Evolutionary conservation across 2,888 invertebrate genomes (phyloP).

Genomic region (Drosophila austrosaltans): DNA sequence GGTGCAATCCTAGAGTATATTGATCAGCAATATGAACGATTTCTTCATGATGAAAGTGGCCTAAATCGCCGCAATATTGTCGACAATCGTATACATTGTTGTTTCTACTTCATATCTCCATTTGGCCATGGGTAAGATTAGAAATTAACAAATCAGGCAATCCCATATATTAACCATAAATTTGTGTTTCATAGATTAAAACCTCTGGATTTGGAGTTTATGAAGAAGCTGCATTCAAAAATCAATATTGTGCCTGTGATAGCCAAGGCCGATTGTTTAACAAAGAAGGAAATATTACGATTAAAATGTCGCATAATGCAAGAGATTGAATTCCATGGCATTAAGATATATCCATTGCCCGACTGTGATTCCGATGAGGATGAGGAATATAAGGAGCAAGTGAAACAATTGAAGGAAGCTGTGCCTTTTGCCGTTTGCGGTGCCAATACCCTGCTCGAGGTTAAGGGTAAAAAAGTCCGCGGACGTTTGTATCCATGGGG

Average conservation of each 20-base stretch:
- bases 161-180: neutral
- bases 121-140: slow-evolving; percentile 94
- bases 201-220: slow-evolving; percentile 96
- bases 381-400: slow-evolving; percentile 97
- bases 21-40: slow-evolving; percentile 97
- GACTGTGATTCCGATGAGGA: slow-evolving; percentile 98
- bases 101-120: slow-evolving; percentile 98
- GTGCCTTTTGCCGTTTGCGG: slow-evolving; percentile 99
- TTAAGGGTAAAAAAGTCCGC: slow-evolving; percentile 95
- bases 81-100: slow-evolving; percentile 98
- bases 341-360: slow-evolving; percentile 96
- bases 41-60: slow-evolving; percentile 96
- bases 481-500: slow-evolving; percentile 99
- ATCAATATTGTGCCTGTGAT: slow-evolving; percentile 99
- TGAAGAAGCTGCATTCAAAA: slow-evolving; percentile 98
- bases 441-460: slow-evolving; percentile 94
- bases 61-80: slow-evolving; percentile 97
- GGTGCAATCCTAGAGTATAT: slow-evolving; percentile 97
- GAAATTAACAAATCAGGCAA: neutral
- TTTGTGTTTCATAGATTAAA: slow-evolving; percentile 87
- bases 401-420: slow-evolving; percentile 94
- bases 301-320: slow-evolving; percentile 94
- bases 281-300: slow-evolving; percentile 94
- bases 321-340: slow-evolving; percentile 95
- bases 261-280: slow-evolving; percentile 97